Evolutionary conservation across 92 coral and sea anemone species (phyloP), one percentile per base, ranked within the genome.

Genomic region (Chrysogorgia sp.): DNA sequence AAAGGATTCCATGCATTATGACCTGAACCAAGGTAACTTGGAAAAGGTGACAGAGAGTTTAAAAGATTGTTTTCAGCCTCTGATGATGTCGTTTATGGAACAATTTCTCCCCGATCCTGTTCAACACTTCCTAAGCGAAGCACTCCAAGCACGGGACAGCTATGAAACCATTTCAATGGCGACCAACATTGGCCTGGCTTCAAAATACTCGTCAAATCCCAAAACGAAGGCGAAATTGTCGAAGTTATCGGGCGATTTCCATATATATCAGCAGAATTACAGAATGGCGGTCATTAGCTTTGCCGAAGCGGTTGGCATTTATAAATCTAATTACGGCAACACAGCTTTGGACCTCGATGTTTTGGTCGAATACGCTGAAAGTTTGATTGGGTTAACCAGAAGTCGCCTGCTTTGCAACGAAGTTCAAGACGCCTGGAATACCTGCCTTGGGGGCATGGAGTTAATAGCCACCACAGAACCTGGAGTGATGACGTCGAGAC

Each of bases 301-400:
- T 30, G 30, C 24, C 9, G 41, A 47, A 49, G 76, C 76, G 34
- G 40, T 45, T 26, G 9, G 28, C 22, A 0, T 34, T 66, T 41
- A 66, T 23, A 2, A 55, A 32, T 1, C 74, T 67, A 10, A n/a
- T n/a, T n/a, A n/a, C n/a, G n/a, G 20, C 34, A 26, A 58, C 14
- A 28, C 8, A 0, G 48, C 58, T n/a, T 20, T 21, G 31, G 58
- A 68, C 2, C 23, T 17, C 22, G 8, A 14, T 5, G 35, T 43
- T 68, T 19, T 43, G 37, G 10, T 45, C 15, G 75, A 68, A n/a
- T 68, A 48, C 53, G 23, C 41, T n/a, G 75, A 45, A 28, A 56
- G 23, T 6, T 68, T 68, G 29, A 43, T 68, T 68, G 75, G 75
- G 17, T 68, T 43, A 48, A 48, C 48, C 29, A 68, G 45, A 19